Base-by-base conservation (phyloP, 2,113 vertebrate species). In the Pseudopodoces humilis region DNA sequence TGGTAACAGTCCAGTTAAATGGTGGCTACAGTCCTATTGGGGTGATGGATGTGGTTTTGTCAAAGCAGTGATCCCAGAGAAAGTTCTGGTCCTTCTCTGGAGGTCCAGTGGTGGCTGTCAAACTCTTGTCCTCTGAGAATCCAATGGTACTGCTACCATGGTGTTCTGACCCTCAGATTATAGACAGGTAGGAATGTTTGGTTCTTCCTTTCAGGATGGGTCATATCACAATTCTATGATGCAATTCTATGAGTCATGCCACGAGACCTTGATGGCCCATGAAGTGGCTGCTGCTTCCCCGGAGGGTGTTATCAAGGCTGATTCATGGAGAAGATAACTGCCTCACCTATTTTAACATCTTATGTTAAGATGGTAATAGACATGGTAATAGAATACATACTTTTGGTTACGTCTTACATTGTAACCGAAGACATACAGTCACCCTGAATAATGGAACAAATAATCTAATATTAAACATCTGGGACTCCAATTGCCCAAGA, bases 171-270 rank as follows among this genome's bases (percentile, higher is more conserved):
- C 3, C 23, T 69, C 23, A 60, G 24, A 79, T 53, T 35, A 30
- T 23, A 44, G 31, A 24, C 15, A 49, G 19, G 15, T 23, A 50
- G 24, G 23, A 41, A 41, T 41, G 25, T 41, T n/a, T 0, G 0
- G 35, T n/a, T 82, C 28, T 21, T 50, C 12, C 19, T 39, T 15
- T n/a, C 24, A 5, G 44, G 19, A 15, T 5, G 12, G 11, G 30
- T 11, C 53, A n/a, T 41, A 22, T 60, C 65, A 50, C 46, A 50
- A 24, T 19, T 12, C 53, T 12, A 50, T 59, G 7, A 23, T 50
- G 19, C 23, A 59, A 59, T 43, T 60, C 55, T n/a, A 1, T 59
- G 44, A 59, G 19, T 19, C 15, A 19, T n/a, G 15, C 23, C 41
- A 5, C 7, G 53, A 69, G 14, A 69, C 35, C 55, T 22, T 49